Evolutionary conservation across 2,113 vertebrate species (phyloP).

Genomic region (Vimba vimba): DNA sequence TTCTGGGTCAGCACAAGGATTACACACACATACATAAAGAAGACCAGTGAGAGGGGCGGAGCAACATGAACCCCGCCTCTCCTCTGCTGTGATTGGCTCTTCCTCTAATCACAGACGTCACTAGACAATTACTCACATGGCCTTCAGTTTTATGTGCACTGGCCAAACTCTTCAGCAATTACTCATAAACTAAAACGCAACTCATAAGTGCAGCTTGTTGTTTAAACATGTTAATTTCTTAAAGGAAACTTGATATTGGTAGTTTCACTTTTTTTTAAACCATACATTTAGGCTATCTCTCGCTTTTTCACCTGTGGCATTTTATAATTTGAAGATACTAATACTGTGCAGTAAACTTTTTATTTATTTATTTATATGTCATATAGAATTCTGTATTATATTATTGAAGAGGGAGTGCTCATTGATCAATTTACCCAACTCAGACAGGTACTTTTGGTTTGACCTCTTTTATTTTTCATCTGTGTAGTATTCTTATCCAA

Average conservation of each 20-base stretch:
- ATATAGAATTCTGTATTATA: not conserved
- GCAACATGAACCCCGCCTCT: slow-evolving; percentile 49
- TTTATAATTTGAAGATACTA: not conserved
- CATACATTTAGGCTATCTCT: not conserved
- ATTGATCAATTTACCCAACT: not conserved
- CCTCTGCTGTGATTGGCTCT: slow-evolving; percentile 77
- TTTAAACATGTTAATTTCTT: not conserved
- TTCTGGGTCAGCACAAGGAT: slow-evolving; percentile 80
- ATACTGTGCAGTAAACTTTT: not conserved
- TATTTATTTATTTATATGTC: not conserved
- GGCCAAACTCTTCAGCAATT: not conserved
- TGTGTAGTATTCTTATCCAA: not conserved
- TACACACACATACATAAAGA: slow-evolving; percentile 70
- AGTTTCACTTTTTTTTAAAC: too few relatives aligned
- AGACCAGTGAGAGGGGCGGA: slow-evolving; percentile 42
- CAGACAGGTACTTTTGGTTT: not conserved
- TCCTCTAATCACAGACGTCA: slow-evolving; percentile 70
- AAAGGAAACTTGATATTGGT: not conserved
- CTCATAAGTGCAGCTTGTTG: not conserved
- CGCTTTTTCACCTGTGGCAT: not conserved
- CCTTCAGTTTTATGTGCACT: slow-evolving; percentile 36
- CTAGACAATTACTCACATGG: slow-evolving; percentile 46
- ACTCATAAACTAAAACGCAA: not conserved
- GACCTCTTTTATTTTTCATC: slow-evolving; percentile 8
- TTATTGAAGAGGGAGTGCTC: not conserved